A percentile compares a stretch with the other conserved stretches of the same genome.
Evolutionary conservation across 1,140 invertebrate genomes (phyloP).

Genomic region (Kradibia gibbosae): DNA sequence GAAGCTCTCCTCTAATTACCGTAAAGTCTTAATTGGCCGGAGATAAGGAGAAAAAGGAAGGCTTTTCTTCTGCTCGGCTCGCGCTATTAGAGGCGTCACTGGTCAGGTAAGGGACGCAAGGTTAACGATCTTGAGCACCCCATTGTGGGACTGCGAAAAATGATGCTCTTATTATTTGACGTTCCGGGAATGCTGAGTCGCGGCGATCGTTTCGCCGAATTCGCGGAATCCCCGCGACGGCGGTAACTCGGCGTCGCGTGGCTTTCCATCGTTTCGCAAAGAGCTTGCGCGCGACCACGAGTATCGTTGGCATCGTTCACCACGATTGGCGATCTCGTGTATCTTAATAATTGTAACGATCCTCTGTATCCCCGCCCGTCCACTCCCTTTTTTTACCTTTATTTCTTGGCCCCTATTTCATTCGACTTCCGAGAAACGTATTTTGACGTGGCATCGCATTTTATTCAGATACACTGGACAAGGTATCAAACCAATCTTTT

Average conservation of each 20-base stretch:
- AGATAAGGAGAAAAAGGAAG: conserved; percentile 19
- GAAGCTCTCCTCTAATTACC: conserved; percentile 33
- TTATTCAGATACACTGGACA: background rate
- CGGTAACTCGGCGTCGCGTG: background rate
- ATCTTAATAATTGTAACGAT: background rate
- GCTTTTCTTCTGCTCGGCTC: conserved; percentile 11
- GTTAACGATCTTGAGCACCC: background rate
- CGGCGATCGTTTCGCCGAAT: background rate
- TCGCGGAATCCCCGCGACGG: background rate
- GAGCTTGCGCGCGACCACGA: background rate
- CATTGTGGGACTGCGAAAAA: background rate
- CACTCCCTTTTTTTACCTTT: background rate
- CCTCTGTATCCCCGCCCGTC: background rate
- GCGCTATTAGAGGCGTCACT: background rate
- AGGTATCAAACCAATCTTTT: background rate
- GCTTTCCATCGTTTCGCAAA: conserved; percentile 22
- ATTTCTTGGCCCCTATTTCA: background rate
- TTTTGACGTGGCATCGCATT: background rate
- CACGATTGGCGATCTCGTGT: background rate
- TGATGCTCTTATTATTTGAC: conserved; percentile 9
- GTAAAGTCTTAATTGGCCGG: conserved; percentile 34
- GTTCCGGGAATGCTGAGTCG: conserved; percentile 2
- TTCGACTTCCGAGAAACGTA: background rate
- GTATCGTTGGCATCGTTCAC: background rate
- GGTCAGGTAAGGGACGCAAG: background rate